Percentiles rank a stretch among this genome's conserved stretches.
Conservation (phyloP, 2,113 vertebrate genomes). For the Gadus macrocephalus region DNA sequence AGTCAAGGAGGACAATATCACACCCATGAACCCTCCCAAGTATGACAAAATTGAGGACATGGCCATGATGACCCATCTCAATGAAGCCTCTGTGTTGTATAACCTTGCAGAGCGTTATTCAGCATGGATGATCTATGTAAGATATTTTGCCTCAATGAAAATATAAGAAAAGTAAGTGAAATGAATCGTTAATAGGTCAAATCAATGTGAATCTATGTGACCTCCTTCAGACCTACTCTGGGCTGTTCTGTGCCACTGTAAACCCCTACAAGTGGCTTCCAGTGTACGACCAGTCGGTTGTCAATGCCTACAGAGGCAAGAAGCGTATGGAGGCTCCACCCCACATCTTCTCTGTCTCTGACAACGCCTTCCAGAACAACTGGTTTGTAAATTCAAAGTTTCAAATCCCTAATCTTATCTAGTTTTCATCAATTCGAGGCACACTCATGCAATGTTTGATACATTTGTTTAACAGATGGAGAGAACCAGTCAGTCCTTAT, state of each 20-base stretch:
- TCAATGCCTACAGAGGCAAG: constrained; percentile 1
- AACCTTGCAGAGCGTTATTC: constrained; percentile 78
- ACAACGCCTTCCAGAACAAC: constrained; percentile 1
- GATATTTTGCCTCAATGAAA: constrained; percentile 22
- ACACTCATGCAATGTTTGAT: no score
- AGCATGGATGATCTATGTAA: constrained; percentile 83
- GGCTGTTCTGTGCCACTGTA: constrained; percentile 13
- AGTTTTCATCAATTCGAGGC: no score
- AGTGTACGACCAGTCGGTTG: not conserved
- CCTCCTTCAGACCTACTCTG: constrained; percentile 10
- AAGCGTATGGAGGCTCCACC: constrained; percentile 13
- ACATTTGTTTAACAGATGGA: no score
- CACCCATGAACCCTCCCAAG: constrained; percentile 28
- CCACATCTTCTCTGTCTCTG: constrained; percentile 2
- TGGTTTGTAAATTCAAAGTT: not conserved
- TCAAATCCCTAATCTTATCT: no score
- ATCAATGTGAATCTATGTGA: no score
- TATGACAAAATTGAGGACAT: constrained; percentile 68
- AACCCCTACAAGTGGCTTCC: constrained; percentile 16
- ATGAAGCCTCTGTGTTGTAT: constrained; percentile 73
- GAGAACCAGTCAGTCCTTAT: no score
- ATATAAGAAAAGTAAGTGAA: no score
- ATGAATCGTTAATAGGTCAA: no score
- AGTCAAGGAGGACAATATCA: not conserved
- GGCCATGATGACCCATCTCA: constrained; percentile 79